Evolutionary conservation across 2,113 vertebrate species (phyloP), one percentile per base, ranked within the genome.

Genomic region (Hyperoodon ampullatus): DNA sequence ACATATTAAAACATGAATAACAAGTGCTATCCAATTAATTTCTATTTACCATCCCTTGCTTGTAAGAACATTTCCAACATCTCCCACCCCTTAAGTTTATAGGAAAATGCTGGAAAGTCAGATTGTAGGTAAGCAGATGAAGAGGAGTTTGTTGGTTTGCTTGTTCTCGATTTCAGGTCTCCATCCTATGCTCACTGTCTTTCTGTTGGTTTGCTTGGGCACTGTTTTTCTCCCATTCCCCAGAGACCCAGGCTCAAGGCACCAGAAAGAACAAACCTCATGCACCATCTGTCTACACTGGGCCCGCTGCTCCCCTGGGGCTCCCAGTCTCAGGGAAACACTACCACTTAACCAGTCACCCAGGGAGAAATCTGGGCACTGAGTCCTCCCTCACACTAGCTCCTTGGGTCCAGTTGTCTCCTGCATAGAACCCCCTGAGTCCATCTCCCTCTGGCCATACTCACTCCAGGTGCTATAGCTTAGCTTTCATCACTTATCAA

Each of bases 41-140:
- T 97, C 77, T 91, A 85, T 74, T 95, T 96, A 90, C 65, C 90
- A 83, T 84, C 42, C n/a, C 30, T 61, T 60, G 39, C 92, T 96
- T 23, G 5, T 71, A 86, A 87, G 55, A 68, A 65, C 13, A 72
- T 82, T 90, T 60, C 72, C 68, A 86, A 89, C 60, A 23, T 35
- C 58, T 35, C 16, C n/a, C 21, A 72, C 47, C 18, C 21, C 24
- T 58, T 75, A 35, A 44, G 8, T 85, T 82, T 91, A 93, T 23
- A 66, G 12, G 61, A 65, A 91, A 66, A 88, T 47, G 35, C 15
- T 92, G 30, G 90, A 60, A 70, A 26, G 44, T 75, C 71, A 91
- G 44, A 50, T 11, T 68, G 42, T 8, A 8, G 55, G 19, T 50
- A 19, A 92, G 55, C 81, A 50, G 39, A 14, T 28, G 18, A 26